Conservation (phyloP, 2,113 vertebrate species). For the Silurus glanis region DNA sequence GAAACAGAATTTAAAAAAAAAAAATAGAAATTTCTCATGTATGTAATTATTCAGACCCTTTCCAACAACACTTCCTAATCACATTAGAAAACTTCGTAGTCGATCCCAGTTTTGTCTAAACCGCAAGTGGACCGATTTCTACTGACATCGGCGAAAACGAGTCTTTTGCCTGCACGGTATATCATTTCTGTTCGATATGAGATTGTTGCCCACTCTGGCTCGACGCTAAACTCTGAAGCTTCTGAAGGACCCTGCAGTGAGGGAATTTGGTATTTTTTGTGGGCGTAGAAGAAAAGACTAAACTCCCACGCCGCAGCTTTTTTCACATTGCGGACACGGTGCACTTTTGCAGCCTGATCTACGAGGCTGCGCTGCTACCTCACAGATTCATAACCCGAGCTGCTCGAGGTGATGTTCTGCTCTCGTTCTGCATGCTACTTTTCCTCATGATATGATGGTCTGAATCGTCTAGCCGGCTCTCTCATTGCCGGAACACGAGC, state of each 20-base stretch:
- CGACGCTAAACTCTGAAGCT: neutral
- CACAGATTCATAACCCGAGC: neutral
- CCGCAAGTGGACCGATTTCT: too few relatives aligned
- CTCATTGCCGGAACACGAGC: neutral
- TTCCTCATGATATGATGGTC: neutral
- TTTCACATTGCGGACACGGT: neutral
- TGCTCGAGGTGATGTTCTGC: neutral
- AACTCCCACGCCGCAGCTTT: neutral
- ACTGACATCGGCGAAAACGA: too few relatives aligned
- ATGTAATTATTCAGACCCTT: too few relatives aligned
- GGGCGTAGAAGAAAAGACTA: neutral
- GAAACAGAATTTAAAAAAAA: too few relatives aligned
- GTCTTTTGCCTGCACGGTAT: neutral
- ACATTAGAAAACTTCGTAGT: too few relatives aligned
- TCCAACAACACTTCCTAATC: too few relatives aligned
- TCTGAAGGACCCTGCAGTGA: neutral
- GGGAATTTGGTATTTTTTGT: neutral
- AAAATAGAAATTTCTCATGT: too few relatives aligned
- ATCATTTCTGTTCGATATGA: neutral
- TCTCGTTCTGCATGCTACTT: neutral
- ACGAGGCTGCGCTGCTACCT: neutral
- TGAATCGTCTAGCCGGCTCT: neutral
- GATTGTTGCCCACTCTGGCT: neutral
- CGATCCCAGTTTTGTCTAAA: neutral
- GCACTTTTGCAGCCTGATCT: neutral